A percentile compares a stretch with the other conserved stretches of the same genome.
Conservation (phyloP, 35 echinoderm and acorn worm genomes). For the Stichopus chloronotus region DNA sequence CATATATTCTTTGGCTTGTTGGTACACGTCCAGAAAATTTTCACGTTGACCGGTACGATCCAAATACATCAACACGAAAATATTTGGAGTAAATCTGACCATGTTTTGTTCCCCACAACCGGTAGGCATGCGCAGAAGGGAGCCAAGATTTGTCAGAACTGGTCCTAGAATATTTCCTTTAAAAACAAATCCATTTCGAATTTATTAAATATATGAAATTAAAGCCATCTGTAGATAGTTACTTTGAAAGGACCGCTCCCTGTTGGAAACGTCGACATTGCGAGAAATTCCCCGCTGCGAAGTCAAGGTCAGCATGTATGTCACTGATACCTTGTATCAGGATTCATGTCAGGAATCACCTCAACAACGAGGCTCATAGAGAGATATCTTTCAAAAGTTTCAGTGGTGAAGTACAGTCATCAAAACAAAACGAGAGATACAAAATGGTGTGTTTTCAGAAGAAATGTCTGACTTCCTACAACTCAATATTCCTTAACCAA, state of each 20-base stretch:
- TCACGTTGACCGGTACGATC: conserved; percentile 47
- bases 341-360: too few relatives aligned
- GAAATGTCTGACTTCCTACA: too few relatives aligned
- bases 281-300: too few relatives aligned
- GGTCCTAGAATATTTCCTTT: conserved; percentile 82
- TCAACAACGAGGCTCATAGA: too few relatives aligned
- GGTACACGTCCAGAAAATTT: conserved; percentile 8
- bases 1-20: conserved; percentile 44
- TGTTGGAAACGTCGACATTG: too few relatives aligned
- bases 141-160: conserved; percentile 74
- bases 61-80: conserved; percentile 80
- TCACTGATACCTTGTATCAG: too few relatives aligned
- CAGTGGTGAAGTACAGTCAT: too few relatives aligned
- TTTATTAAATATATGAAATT: not conserved
- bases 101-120: conserved; percentile 98
- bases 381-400: too few relatives aligned
- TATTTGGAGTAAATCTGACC: conserved; percentile 83
- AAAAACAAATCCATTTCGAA: not conserved
- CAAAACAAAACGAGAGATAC: too few relatives aligned
- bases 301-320: too few relatives aligned
- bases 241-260: not conserved
- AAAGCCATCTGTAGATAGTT: not conserved
- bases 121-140: conserved; percentile 71
- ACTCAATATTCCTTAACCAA: too few relatives aligned
- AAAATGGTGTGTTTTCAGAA: too few relatives aligned